phyloP scores from a whole-genome alignment of 2,797 vertebrate genomes.

The Uromys caudimaculatus region DNA sequence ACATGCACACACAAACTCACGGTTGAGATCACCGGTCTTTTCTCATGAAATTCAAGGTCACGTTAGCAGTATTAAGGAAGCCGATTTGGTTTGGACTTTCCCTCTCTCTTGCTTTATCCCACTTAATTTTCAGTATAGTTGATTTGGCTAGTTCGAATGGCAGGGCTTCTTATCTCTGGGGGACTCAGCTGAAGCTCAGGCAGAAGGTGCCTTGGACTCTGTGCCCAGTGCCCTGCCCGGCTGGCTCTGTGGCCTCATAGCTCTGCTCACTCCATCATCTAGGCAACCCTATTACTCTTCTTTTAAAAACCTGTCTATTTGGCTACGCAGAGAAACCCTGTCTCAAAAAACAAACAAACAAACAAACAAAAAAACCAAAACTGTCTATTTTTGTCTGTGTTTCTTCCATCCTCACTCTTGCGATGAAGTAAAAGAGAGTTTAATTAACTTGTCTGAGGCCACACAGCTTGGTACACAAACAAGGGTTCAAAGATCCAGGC shows the following conservation, averaged over 20 bases:
- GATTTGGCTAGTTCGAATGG: not conserved
- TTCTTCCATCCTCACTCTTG: not conserved
- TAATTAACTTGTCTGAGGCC: not conserved
- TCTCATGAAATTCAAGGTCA: conserved; percentile 19
- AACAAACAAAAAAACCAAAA: no score
- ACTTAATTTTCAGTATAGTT: not conserved
- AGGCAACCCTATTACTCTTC: not conserved
- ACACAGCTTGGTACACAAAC: not conserved
- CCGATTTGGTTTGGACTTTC: not conserved
- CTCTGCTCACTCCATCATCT: not conserved
- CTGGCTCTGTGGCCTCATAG: not conserved
- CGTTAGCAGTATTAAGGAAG: not conserved
- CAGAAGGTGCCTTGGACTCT: not conserved
- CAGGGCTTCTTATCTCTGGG: not conserved
- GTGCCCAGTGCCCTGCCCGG: not conserved
- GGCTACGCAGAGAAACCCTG: no score
- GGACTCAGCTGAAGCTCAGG: not conserved
- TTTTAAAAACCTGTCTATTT: not conserved
- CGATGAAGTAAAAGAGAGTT: not conserved
- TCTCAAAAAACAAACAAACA: no score
- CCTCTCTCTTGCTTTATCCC: not conserved
- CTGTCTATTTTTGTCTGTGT: not conserved
- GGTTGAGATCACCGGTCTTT: not conserved
- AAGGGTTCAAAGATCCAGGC: not conserved
- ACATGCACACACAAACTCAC: not conserved